phyloP scores from a whole-genome alignment of 2,113 vertebrate genomes.

The Puntigrus tetrazona region DNA sequence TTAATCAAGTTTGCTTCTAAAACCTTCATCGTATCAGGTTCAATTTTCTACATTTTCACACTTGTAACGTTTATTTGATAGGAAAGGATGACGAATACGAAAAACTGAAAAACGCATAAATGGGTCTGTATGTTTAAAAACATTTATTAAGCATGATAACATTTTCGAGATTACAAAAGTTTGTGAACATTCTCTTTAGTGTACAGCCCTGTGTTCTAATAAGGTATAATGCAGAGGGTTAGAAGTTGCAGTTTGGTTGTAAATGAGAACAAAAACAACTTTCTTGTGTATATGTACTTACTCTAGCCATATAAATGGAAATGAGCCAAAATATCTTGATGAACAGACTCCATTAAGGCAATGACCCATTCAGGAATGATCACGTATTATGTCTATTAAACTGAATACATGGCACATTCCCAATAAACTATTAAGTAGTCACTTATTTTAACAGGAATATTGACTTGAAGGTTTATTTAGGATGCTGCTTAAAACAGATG shows the following conservation, averaged over 20 bases:
- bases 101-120: too few relatives aligned
- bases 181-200: background rate
- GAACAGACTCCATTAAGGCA: constrained; percentile 18
- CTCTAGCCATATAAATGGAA: background rate
- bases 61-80: too few relatives aligned
- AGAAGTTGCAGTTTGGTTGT: background rate
- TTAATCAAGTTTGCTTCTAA: too few relatives aligned
- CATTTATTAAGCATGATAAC: background rate
- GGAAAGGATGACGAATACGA: too few relatives aligned
- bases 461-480: constrained; percentile 4
- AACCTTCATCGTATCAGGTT: too few relatives aligned
- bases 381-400: background rate
- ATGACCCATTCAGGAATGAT: background rate
- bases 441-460: constrained; percentile 12
- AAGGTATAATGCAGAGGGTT: background rate
- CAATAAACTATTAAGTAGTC: constrained; percentile 28
- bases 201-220: background rate
- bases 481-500: background rate
- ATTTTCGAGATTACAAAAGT: background rate
- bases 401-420: background rate
- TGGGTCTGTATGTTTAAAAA: background rate
- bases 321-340: background rate
- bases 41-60: too few relatives aligned
- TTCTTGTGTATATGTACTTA: background rate
- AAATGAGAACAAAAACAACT: background rate